Evolutionary conservation across 2,888 invertebrate species (phyloP).

Genomic region (Frankliniella fusca): DNA sequence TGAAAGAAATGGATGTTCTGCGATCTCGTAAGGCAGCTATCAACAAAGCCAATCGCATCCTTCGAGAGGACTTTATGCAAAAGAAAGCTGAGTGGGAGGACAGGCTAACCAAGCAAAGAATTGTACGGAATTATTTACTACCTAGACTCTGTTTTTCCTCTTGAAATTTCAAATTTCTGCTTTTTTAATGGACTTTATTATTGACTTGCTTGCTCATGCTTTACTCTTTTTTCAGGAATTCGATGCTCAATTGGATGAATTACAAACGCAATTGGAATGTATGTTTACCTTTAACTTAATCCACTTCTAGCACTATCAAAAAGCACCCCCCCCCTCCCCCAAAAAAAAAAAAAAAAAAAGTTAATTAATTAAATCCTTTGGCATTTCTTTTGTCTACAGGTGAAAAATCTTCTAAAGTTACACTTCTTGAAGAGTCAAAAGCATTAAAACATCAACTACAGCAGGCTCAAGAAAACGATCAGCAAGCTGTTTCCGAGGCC

Average conservation of each 20-base stretch:
- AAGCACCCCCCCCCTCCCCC: too few species aligned
- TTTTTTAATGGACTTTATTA: background rate
- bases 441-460: background rate
- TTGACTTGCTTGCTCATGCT: background rate
- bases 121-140: background rate
- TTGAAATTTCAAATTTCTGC: background rate
- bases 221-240: background rate
- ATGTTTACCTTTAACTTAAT: background rate
- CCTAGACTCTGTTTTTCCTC: background rate
- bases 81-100: background rate
- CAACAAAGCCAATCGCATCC: background rate
- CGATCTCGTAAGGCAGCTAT: background rate
- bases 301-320: background rate
- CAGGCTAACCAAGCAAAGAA: background rate
- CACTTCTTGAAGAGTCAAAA: background rate
- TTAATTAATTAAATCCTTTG: too few species aligned
- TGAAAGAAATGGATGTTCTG: conserved; percentile 3
- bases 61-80: background rate
- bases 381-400: background rate
- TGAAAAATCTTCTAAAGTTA: background rate
- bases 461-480: background rate
- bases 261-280: background rate
- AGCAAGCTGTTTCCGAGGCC: background rate
- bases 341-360: background rate
- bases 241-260: background rate